Evolutionary conservation across 2,888 invertebrate species (phyloP).

Genomic region (Pogonocherus hispidulus): DNA sequence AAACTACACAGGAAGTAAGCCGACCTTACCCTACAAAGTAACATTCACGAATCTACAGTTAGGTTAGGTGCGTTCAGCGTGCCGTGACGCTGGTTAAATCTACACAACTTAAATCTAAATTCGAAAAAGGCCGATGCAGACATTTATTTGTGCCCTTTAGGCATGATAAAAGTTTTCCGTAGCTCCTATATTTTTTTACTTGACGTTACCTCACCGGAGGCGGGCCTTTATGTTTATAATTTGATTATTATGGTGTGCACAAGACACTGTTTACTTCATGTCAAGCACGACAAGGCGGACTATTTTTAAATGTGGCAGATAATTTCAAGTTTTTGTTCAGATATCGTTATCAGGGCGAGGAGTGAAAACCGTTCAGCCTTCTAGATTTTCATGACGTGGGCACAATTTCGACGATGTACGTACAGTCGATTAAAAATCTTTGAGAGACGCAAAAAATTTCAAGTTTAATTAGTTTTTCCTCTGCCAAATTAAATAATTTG

Average conservation of each 20-base stretch:
- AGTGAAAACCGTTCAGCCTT: background rate
- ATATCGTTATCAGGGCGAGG: background rate
- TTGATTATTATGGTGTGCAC: conserved; percentile 3
- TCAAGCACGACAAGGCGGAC: background rate
- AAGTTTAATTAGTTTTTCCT: no score
- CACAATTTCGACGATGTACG: no score
- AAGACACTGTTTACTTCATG: conserved; percentile 10
- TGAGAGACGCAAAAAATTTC: no score
- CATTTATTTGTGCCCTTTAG: conserved; percentile 6
- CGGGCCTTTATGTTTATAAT: conserved; percentile 1
- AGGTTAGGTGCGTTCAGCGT: conserved; percentile 53
- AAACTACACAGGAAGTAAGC: conserved; percentile 51
- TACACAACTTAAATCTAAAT: no score
- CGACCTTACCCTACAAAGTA: conserved; percentile 57
- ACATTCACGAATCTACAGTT: conserved; percentile 53
- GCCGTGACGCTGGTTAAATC: conserved; percentile 43
- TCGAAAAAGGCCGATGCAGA: conserved; percentile 9
- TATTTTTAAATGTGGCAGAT: conserved; percentile 6
- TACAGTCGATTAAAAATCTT: no score
- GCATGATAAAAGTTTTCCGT: background rate
- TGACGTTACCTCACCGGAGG: background rate
- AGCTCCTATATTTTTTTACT: conserved; percentile 1
- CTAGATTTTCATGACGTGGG: no score
- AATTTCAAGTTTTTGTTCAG: background rate
- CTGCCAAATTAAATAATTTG: no score